Evolutionary conservation across 1,140 invertebrate species (phyloP).

Genomic region (Saccostrea echinata): DNA sequence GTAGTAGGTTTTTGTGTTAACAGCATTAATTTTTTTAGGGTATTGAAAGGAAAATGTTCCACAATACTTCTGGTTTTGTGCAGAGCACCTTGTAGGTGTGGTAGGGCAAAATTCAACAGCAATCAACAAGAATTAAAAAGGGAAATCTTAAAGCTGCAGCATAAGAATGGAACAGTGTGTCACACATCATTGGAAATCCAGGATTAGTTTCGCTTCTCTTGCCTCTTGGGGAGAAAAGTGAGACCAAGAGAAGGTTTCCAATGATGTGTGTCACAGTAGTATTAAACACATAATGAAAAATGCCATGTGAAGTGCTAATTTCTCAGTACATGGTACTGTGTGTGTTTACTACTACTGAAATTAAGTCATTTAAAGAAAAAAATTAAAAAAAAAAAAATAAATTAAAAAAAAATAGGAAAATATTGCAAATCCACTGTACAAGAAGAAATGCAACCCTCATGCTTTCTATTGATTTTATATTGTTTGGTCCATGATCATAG

Average conservation of each 20-base stretch:
- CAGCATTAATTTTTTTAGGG: neutral
- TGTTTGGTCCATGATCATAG: constrained; percentile 26
- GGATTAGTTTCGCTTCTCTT: no score
- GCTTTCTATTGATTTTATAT: constrained; percentile 36
- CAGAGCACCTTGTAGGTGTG: constrained; percentile 29
- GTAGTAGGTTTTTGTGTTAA: constrained; percentile 3
- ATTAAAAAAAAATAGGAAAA: neutral
- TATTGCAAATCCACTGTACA: constrained; percentile 4
- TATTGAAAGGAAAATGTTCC: constrained; percentile 12
- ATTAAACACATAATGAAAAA: neutral
- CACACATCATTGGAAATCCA: no score
- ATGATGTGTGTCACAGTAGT: neutral
- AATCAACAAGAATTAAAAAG: constrained; percentile 30
- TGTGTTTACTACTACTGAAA: constrained; percentile 23
- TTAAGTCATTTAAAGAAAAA: neutral
- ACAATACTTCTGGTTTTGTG: constrained; percentile 24
- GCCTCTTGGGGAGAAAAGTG: no score
- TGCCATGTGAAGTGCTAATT: neutral
- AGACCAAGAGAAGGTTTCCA: no score
- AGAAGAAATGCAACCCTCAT: constrained; percentile 12
- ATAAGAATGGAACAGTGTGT: neutral
- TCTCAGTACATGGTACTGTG: neutral
- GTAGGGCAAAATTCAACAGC: constrained; percentile 55
- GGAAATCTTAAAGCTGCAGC: neutral
- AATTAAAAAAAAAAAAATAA: neutral